Evolutionary conservation across 2,888 invertebrate species (phyloP).

Genomic region (Halictus quadricinctus): DNA sequence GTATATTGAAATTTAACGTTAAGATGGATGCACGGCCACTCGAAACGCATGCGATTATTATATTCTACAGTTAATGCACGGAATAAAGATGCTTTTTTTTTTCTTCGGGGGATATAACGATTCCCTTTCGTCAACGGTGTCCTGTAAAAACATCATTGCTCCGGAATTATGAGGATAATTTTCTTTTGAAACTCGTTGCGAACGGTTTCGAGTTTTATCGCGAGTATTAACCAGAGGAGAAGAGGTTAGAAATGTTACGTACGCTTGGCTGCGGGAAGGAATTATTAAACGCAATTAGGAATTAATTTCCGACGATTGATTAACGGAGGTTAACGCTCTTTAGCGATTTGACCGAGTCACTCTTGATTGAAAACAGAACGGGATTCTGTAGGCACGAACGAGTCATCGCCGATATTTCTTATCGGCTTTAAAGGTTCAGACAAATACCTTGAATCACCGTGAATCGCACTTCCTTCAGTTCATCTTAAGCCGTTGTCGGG

Average conservation of each 20-base stretch:
- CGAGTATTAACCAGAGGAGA: background rate
- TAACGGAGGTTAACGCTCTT: background rate
- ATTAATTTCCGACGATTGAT: background rate
- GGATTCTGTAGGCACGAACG: background rate
- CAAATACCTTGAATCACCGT: conserved; percentile 51
- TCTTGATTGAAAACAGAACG: background rate
- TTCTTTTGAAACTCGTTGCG: background rate
- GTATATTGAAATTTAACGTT: conserved; percentile 13
- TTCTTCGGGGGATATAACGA: no score
- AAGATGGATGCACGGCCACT: background rate
- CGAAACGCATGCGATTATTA: background rate
- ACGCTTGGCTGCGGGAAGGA: background rate
- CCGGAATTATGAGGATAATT: background rate
- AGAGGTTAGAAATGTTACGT: background rate
- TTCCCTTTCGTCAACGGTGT: background rate
- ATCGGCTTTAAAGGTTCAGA: background rate
- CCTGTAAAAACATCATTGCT: background rate
- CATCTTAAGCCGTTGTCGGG: conserved; percentile 24
- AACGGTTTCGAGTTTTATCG: background rate
- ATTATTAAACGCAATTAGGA: background rate
- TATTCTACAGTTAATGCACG: background rate
- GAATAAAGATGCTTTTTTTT: background rate
- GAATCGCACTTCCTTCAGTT: conserved; percentile 31
- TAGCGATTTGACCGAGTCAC: background rate
- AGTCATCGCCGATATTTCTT: background rate